phyloP scores from a whole-genome alignment of 2,888 invertebrate genomes.

The Mystacides longicornis region DNA sequence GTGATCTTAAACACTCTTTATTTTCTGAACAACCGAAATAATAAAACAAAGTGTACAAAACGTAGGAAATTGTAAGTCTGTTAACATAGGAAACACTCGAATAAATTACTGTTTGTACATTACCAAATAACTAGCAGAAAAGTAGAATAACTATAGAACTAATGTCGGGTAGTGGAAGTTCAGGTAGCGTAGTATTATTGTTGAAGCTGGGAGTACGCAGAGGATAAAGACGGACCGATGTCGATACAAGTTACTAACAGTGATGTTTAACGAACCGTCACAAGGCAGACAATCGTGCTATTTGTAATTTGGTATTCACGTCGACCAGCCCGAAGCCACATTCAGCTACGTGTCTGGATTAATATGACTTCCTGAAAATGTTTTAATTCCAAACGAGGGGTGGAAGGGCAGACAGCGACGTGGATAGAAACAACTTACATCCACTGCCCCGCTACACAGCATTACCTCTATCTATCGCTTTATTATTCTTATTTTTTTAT shows the following conservation, averaged over 20 bases:
- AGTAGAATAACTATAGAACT: no score
- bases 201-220: no score
- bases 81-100: no score
- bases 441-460: background rate
- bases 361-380: slow-evolving; percentile 16
- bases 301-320: slow-evolving; percentile 21
- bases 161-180: no score
- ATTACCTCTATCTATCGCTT: background rate
- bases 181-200: no score
- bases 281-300: slow-evolving; percentile 25
- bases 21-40: no score
- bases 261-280: slow-evolving; percentile 24
- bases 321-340: slow-evolving; percentile 7
- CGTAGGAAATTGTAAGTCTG: no score
- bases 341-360: slow-evolving; percentile 21
- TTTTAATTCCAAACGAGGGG: slow-evolving; percentile 17
- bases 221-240: background rate
- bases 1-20: no score
- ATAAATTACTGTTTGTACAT: no score
- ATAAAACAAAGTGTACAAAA: no score
- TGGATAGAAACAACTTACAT: background rate
- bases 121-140: no score
- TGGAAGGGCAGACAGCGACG: background rate
- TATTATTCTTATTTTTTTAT: no score
- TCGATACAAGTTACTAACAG: background rate